Percentiles rank a stretch among this genome's conserved stretches.
These are phyloP conservation scores for Steinernema hermaphroditum DNA, from an alignment of 2,888 invertebrate species.

Conservation along the genomic window DNA sequence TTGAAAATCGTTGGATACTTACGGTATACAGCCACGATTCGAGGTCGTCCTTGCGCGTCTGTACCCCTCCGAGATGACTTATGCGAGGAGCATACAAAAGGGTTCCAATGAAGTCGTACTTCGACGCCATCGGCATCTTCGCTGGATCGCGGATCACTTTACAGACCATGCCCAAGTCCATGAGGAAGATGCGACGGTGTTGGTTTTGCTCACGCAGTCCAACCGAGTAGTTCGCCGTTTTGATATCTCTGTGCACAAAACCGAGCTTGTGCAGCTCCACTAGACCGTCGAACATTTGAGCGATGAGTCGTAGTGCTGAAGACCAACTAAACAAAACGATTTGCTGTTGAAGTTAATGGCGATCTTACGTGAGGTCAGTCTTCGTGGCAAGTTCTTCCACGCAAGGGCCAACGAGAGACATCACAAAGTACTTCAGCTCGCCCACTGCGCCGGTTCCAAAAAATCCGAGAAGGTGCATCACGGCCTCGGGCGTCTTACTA, in stretches of 20 bases:
- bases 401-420: constrained; percentile 18
- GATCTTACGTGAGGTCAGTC: too few relatives aligned
- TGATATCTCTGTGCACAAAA: neutral
- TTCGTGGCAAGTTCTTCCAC: neutral
- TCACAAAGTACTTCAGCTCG: constrained; percentile 23
- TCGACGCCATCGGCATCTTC: neutral
- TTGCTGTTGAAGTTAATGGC: too few relatives aligned
- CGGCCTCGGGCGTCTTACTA: neutral
- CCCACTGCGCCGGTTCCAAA: neutral
- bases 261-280: neutral
- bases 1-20: neutral
- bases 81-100: neutral
- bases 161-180: neutral
- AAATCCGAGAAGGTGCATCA: neutral
- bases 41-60: constrained; percentile 22
- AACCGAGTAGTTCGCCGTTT: neutral
- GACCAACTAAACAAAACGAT: too few relatives aligned
- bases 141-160: neutral
- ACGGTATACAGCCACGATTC: constrained; percentile 19
- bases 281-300: too few relatives aligned
- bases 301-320: too few relatives aligned
- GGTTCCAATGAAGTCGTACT: constrained; percentile 1
- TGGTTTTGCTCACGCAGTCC: too few relatives aligned
- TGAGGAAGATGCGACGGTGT: neutral
- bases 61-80: neutral